Base-by-base conservation (phyloP, 2,888 invertebrate genomes). In the Troides aeacus region DNA sequence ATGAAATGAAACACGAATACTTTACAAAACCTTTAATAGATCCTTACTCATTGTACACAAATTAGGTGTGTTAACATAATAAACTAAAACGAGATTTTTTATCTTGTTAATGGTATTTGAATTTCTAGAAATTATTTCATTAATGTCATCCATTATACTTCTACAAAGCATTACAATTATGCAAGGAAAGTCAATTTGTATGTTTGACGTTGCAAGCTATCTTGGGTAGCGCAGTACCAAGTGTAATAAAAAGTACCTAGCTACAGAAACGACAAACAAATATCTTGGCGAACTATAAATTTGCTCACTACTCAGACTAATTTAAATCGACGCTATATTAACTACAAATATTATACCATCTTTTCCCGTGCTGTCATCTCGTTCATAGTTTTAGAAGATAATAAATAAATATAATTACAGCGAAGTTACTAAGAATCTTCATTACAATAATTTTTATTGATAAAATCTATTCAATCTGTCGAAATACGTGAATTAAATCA, bases 21-120 rank as follows among this genome's bases (percentile, higher is more conserved):
- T 71, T 73, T 74, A 74, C 42, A 75, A 86, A 86, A 84, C 78
- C 82, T 86, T 85, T 85, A 84, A 79, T 85, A 81, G 79, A 81
- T 66, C 75, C 76, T 82, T 82, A 78, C 76, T 81, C 79, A 82
- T 79, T 74, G 80, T 80, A 84, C 81, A 83, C 79, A 80, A 81
- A 78, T 79, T 68, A 74, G 72, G 17, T 2, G 12, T 17, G 72
- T 62, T 69, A 70, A 74, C 72, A 70, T 66, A 73, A 71, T 70
- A 62, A 71, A 74, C 74, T 69, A 74, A 76, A 73, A 71, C 58
- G 67, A 66, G 56, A 69, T 62, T 57, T 56, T 74, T 73, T 74
- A 74, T 67, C 61, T 69, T 71, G 23, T 10, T 66, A 65, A 69
- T 71, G 71, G 73, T 70, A 73, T 72, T 73, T 74, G 71, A 75